A percentile compares a stretch with the other conserved stretches of the same genome.
phyloP scores from a whole-genome alignment of 2,113 vertebrate species.

The Pogonocichla stellata region DNA sequence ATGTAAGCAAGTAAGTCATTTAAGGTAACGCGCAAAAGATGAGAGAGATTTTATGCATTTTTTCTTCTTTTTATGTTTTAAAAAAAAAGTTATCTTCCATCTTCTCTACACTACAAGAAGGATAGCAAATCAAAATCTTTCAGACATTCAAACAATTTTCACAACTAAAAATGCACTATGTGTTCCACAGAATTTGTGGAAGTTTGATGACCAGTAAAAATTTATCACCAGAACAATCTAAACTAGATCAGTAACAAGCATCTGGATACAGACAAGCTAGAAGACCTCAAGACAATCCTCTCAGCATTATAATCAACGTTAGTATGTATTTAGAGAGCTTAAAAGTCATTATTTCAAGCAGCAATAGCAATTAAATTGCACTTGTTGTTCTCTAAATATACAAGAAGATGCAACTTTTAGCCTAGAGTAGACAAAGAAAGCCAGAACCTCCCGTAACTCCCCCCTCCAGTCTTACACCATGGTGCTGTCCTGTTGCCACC shows the following conservation, averaged over 20 bases:
- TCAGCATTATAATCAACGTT: background rate
- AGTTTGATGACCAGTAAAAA: background rate
- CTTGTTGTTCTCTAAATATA: background rate
- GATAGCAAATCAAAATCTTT: background rate
- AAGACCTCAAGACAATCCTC: background rate
- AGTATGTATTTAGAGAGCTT: background rate
- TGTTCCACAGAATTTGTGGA: background rate
- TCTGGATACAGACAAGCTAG: background rate
- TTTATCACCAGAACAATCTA: background rate
- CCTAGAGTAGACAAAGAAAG: background rate
- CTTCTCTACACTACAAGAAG: background rate
- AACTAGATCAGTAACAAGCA: background rate
- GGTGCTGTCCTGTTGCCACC: background rate
- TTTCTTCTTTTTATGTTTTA: background rate
- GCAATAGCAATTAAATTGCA: background rate
- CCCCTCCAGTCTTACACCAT: fast-evolving
- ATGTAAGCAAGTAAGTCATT: background rate
- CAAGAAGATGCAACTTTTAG: background rate
- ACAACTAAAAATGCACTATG: background rate
- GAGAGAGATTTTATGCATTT: background rate
- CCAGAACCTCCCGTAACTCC: background rate
- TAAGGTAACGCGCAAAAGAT: background rate
- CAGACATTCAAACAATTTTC: background rate
- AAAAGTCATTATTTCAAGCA: background rate
- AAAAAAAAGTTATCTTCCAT: background rate